phyloP scores from a whole-genome alignment of 2,888 invertebrate species.

The Dryobotodes eremita region DNA sequence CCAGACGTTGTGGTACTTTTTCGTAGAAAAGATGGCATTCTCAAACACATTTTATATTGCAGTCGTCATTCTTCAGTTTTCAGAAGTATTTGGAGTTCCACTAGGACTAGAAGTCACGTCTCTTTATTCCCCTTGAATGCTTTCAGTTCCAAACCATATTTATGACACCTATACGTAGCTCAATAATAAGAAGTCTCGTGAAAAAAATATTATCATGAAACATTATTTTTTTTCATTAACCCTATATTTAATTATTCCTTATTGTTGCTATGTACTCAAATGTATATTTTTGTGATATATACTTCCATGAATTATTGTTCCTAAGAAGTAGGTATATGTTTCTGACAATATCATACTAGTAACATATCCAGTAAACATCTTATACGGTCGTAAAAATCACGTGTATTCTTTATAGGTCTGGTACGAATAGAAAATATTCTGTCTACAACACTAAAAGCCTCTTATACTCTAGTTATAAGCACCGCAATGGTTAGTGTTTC shows the following conservation, averaged over 20 bases:
- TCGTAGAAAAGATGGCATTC: not conserved
- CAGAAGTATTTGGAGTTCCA: not conserved
- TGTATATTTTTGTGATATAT: not conserved
- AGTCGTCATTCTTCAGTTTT: not conserved
- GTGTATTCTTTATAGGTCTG: conserved; percentile 7
- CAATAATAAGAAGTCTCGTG: not conserved
- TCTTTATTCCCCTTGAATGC: not conserved
- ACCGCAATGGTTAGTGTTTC: not conserved
- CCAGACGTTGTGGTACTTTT: not conserved
- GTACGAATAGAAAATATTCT: conserved; percentile 3
- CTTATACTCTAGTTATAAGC: not conserved
- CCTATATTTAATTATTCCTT: too few relatives aligned
- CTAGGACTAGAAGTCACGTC: not conserved
- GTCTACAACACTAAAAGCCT: conserved; percentile 11
- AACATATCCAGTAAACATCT: not conserved
- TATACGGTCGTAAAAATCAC: not conserved
- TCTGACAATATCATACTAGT: conserved; percentile 4
- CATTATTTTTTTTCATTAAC: not conserved
- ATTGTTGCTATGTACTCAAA: not conserved
- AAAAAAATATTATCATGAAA: not conserved
- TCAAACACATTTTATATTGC: not conserved
- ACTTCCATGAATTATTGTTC: not conserved
- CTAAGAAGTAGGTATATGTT: not conserved
- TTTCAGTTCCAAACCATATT: not conserved
- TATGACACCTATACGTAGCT: not conserved